phyloP scores from a whole-genome alignment of 2,797 vertebrate genomes.

The Cirrhinus mrigala region DNA sequence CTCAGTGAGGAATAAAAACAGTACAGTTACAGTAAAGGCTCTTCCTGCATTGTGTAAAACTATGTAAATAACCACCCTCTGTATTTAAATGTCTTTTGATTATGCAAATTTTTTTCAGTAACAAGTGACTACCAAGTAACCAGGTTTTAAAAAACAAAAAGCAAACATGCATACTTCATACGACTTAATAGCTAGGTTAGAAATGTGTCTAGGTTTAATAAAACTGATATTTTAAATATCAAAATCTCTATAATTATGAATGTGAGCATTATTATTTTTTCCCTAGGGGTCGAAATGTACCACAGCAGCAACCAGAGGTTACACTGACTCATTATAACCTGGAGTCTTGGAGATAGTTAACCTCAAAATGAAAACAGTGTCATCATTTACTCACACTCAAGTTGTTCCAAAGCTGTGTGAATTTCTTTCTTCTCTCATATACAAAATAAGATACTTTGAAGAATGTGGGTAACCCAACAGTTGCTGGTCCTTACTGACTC shows the following conservation, averaged over 20 bases:
- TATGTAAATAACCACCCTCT: constrained; percentile 28
- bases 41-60: constrained; percentile 17
- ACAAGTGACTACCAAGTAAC: not conserved
- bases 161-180: not conserved
- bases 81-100: constrained; percentile 42
- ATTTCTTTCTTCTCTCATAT: not conserved
- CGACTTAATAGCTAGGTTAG: not conserved
- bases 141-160: not conserved
- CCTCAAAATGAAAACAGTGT: not conserved
- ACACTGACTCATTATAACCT: not conserved
- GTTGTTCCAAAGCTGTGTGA: not conserved
- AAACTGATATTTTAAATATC: not conserved
- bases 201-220: not conserved
- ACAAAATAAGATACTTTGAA: not conserved
- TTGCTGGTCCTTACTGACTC: not conserved
- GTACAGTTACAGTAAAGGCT: constrained; percentile 26
- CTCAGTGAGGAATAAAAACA: constrained; percentile 4
- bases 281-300: not conserved
- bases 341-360: not conserved
- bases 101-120: constrained; percentile 39
- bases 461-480: not conserved
- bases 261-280: not conserved
- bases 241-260: not conserved
- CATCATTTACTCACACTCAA: not conserved
- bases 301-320: not conserved